Base-by-base conservation (phyloP, 1,140 invertebrate genomes). In the Listronotus oregonensis region DNA sequence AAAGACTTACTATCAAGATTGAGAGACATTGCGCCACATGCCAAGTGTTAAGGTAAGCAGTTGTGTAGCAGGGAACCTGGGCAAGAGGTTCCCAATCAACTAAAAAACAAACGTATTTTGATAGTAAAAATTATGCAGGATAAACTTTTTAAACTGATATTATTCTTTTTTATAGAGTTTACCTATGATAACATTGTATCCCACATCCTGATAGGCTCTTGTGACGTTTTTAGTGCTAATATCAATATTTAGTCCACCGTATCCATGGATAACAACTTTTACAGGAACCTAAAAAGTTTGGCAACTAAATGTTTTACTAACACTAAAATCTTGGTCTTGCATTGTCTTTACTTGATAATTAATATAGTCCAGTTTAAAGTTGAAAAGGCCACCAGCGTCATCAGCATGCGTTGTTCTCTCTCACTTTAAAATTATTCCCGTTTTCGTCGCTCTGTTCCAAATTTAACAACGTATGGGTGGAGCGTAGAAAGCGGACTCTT, bases 71-170 rank as follows among this genome's bases (percentile, higher is more conserved):
- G 4, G 82, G 82, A 32, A 75, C 64, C 5, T 71, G 51, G 4
- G 80, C 76, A 14, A 84, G 65, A 0, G 74, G 69, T 72, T 80
- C 80, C 80, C 86, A 83, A 77, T 85, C 79, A 74, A 84, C 81
- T 77, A 46, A 44, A 56, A 75, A 69, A 31, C 31, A 49, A 21
- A 56, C 11, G 8, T 54, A 49, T 60, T 37, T 34, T 37, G n/a
- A n/a, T n/a, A n/a, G n/a, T n/a, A n/a, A n/a, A 27, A 27, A 27
- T 27, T 27, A 27, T 27, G 21, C n/a, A n/a, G n/a, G n/a, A n/a
- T n/a, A n/a, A n/a, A n/a, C n/a, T n/a, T n/a, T n/a, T n/a, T n/a
- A n/a, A n/a, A n/a, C n/a, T n/a, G n/a, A n/a, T n/a, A n/a, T n/a
- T n/a, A n/a, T n/a, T n/a, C n/a, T n/a, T n/a, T n/a, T n/a, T n/a